These are phyloP conservation scores for Bagarius yarrelli DNA, from an alignment of 2,113 vertebrate species.

Conservation along the genomic window DNA sequence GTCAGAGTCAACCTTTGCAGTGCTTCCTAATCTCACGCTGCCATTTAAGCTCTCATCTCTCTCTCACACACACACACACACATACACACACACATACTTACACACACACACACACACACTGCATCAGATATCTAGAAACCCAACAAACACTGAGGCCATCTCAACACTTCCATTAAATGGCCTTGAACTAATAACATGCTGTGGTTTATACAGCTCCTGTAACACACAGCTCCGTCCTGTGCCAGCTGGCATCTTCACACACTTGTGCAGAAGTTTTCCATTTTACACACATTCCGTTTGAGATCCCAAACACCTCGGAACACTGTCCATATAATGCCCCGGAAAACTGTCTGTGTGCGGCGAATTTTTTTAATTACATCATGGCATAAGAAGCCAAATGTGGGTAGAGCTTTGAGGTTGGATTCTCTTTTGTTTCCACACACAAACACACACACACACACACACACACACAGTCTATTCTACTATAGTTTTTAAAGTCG, in stretches of 20 bases:
- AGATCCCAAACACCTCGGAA: neutral
- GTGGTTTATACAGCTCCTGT: slow-evolving; percentile 30
- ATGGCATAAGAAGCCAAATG: slow-evolving; percentile 10
- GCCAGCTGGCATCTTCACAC: slow-evolving; percentile 22
- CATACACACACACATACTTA: slow-evolving; percentile 10
- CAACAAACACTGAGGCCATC: neutral
- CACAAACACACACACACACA: too few species aligned
- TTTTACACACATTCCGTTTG: neutral
- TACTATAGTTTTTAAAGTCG: too few species aligned
- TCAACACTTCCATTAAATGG: slow-evolving; percentile 30
- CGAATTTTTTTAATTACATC: slow-evolving; percentile 29
- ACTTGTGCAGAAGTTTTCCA: neutral
- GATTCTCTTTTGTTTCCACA: too few species aligned
- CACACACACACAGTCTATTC: too few species aligned
- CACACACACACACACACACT: slow-evolving; percentile 26
- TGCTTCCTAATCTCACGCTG: slow-evolving; percentile 42
- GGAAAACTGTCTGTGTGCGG: slow-evolving; percentile 4
- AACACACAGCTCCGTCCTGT: slow-evolving; percentile 23
- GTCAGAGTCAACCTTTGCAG: slow-evolving; percentile 35
- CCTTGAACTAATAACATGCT: slow-evolving; percentile 42
- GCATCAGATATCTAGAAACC: neutral
- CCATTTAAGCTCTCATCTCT: slow-evolving; percentile 27
- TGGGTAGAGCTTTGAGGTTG: slow-evolving; percentile 6
- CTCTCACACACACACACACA: slow-evolving; percentile 16
- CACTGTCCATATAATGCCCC: neutral